A percentile compares a stretch with the other conserved stretches of the same genome.
phyloP scores from a whole-genome alignment of 2,113 vertebrate species.

The Chlorodrepanis virens region DNA sequence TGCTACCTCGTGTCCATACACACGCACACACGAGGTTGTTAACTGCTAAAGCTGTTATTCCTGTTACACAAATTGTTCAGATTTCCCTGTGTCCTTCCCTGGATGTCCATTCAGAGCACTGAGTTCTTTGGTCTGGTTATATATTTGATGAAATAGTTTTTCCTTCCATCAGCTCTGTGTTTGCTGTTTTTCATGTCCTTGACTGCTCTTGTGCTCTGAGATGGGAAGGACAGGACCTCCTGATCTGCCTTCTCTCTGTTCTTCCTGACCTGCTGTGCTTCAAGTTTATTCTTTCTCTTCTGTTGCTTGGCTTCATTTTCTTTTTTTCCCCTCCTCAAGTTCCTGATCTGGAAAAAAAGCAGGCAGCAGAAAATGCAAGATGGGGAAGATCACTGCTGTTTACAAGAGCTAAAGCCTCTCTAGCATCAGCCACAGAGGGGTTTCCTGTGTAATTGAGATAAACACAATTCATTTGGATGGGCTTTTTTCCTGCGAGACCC shows the following conservation, averaged over 20 bases:
- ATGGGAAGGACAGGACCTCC: background rate
- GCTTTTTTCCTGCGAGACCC: background rate
- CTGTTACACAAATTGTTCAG: background rate
- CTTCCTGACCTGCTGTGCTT: background rate
- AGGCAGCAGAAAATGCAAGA: background rate
- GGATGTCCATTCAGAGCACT: background rate
- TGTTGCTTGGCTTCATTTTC: background rate
- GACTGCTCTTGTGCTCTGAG: background rate
- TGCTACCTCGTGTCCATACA: background rate
- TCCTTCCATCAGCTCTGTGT: background rate
- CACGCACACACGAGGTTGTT: background rate
- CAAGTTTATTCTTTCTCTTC: background rate
- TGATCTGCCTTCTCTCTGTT: background rate
- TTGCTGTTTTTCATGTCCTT: background rate
- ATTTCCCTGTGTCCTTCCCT: background rate
- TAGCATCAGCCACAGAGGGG: background rate
- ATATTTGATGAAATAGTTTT: background rate
- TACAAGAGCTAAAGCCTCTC: background rate
- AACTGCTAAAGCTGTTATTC: background rate
- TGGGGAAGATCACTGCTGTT: background rate
- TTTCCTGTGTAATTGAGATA: background rate
- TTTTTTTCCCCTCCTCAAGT: background rate
- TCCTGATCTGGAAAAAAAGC: background rate
- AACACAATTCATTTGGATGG: accelerated
- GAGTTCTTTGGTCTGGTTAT: background rate